These are phyloP conservation scores for Lamprologus callipterus DNA, from an alignment of 2,113 vertebrate genomes.

Conservation along the genomic window DNA sequence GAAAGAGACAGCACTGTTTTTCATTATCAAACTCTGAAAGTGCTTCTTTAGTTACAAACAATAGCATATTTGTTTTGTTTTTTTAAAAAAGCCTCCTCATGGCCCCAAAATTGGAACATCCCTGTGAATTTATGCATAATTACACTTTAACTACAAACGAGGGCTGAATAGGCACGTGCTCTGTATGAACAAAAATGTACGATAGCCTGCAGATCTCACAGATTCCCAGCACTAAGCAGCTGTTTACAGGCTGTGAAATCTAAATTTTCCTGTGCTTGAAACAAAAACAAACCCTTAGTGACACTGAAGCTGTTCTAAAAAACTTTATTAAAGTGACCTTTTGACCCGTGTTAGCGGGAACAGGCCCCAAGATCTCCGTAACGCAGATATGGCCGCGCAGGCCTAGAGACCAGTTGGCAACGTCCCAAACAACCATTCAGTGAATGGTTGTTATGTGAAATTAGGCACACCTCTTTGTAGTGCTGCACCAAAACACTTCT, in stretches of 20 bases:
- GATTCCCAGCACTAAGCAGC: not conserved
- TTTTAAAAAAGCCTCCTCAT: rapidly evolving
- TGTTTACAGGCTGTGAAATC: not conserved
- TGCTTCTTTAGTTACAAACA: not conserved
- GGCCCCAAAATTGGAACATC: not conserved
- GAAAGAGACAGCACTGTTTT: not conserved
- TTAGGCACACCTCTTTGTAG: not conserved
- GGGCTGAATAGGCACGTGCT: not conserved
- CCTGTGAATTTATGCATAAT: not conserved
- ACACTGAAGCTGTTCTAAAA: not conserved
- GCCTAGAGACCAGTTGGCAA: not conserved
- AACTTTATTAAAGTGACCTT: not conserved
- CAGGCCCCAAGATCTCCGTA: not conserved
- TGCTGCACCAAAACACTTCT: not conserved
- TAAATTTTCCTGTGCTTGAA: rapidly evolving
- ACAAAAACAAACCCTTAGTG: not conserved
- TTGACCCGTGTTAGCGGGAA: not conserved
- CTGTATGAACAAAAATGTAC: not conserved
- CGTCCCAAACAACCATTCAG: not conserved
- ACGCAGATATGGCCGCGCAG: not conserved
- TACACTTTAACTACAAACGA: not conserved
- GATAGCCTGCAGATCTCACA: not conserved
- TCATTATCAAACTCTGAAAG: not conserved
- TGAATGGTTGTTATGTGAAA: not conserved
- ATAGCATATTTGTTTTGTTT: not conserved